Base-by-base conservation (phyloP, 1,140 invertebrate genomes). In the Lutraria rhynchaena region DNA sequence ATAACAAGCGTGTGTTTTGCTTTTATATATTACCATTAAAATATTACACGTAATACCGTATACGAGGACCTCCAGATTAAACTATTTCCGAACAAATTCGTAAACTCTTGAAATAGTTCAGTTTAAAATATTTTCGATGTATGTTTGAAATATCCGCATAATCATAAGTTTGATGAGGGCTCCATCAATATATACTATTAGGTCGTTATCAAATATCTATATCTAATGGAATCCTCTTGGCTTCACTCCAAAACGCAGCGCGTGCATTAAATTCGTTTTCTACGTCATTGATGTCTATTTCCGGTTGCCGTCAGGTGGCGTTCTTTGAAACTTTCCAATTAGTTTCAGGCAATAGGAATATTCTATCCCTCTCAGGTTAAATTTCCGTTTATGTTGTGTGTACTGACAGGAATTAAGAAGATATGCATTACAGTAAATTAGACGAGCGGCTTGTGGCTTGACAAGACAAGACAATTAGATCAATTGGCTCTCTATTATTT, bases 241-340 rank as follows among this genome's bases (percentile, higher is more conserved):
- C 19, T 29, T 13, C 33, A 29, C 53, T 55, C 49, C 46, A 71
- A 29, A 35, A 31, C 71, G 9, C 71, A 57, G 73, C 44, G 57
- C 22, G 46, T 55, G 75, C 61, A 67, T 77, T 77, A 27, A 55
- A 77, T 77, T 27, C 61, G 29, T 71, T 57, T 77, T 77, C 75
- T 77, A 77, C 35, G 75, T 77, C 75, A 65, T 77, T 55, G 37
- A 77, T 46, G 57, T 67, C 75, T 76, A 77, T 67, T 77, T 77
- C 75, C 75, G 44, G 60, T 65, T 31, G 22, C 29, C 57, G 46
- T 29, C 75, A 63, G 29, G 61, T 63, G 61, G 75, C 60, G 49
- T 67, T 77, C 75, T 77, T 77, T 77, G 75, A 77, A 65, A 67
- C 60, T 31, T 67, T 63, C 49, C 75, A 65, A 77, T 65, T 77